Evolutionary conservation across 2,888 invertebrate genomes (phyloP).

Genomic region (Odontocerum albicorne): DNA sequence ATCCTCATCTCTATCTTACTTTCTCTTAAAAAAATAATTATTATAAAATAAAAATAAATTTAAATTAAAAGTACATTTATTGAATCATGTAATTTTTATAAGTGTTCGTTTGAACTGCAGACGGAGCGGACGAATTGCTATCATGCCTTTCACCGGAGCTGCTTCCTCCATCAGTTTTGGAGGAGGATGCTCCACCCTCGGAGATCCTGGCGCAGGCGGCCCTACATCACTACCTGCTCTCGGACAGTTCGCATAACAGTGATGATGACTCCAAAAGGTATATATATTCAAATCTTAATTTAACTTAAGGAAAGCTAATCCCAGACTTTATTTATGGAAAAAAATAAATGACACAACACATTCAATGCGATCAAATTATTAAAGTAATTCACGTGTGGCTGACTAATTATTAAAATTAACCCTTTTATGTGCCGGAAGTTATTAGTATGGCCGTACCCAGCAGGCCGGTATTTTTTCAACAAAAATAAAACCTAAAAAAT

Average conservation of each 20-base stretch:
- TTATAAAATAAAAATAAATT: too few relatives aligned
- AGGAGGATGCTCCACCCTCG: slow-evolving; percentile 54
- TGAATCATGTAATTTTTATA: not conserved
- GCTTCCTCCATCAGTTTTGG: slow-evolving; percentile 51
- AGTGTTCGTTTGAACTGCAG: slow-evolving; percentile 26
- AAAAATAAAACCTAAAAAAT: too few relatives aligned
- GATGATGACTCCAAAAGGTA: slow-evolving; percentile 35
- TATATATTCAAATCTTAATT: not conserved
- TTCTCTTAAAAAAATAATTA: too few relatives aligned
- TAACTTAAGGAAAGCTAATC: not conserved
- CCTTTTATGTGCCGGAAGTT: too few relatives aligned
- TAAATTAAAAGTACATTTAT: not conserved
- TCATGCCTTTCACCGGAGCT: slow-evolving; percentile 51
- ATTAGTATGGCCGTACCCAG: too few relatives aligned
- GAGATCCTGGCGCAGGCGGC: slow-evolving; percentile 56
- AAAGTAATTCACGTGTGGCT: too few relatives aligned
- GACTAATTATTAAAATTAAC: too few relatives aligned
- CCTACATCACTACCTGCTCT: slow-evolving; percentile 33
- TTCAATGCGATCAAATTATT: too few relatives aligned
- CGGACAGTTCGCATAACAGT: slow-evolving; percentile 20
- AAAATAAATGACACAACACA: too few relatives aligned
- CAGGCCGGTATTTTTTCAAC: too few relatives aligned
- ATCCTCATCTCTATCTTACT: too few relatives aligned
- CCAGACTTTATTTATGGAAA: not conserved
- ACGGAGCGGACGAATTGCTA: slow-evolving; percentile 46